These are phyloP conservation scores for Drosophila maculinotata DNA, from an alignment of 2,888 invertebrate species.

Conservation along the genomic window DNA sequence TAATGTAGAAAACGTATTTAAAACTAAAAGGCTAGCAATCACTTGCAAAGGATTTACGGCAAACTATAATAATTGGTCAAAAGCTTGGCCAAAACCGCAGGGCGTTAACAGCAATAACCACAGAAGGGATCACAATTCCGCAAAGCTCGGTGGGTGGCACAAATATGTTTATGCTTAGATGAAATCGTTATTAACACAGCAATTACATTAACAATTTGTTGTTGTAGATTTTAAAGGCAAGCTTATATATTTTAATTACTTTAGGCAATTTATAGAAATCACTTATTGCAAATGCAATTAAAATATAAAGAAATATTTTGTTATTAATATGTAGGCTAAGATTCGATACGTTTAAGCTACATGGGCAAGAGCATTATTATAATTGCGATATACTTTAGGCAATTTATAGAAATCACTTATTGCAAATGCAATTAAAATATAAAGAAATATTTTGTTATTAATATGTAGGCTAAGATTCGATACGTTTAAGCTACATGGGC, in stretches of 20 bases:
- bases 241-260: not conserved
- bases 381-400: not conserved
- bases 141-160: not conserved
- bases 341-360: not conserved
- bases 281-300: not conserved
- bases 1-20: not conserved
- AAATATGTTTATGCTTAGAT: not conserved
- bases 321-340: too few relatives aligned
- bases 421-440: not conserved
- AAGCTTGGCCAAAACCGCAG: not conserved
- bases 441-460: not conserved
- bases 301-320: not conserved
- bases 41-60: not conserved
- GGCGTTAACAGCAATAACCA: not conserved
- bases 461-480: not conserved
- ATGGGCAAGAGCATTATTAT: not conserved
- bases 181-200: conserved; percentile 2
- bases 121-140: not conserved
- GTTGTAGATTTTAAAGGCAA: not conserved
- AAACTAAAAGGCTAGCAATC: not conserved
- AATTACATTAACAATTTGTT: not conserved
- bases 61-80: conserved; percentile 1
- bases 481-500: too few relatives aligned
- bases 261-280: not conserved
- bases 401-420: not conserved